Evolutionary conservation across 1,140 invertebrate species (phyloP), one percentile per base, ranked within the genome.

Genomic region (Platyscapa corneri): DNA sequence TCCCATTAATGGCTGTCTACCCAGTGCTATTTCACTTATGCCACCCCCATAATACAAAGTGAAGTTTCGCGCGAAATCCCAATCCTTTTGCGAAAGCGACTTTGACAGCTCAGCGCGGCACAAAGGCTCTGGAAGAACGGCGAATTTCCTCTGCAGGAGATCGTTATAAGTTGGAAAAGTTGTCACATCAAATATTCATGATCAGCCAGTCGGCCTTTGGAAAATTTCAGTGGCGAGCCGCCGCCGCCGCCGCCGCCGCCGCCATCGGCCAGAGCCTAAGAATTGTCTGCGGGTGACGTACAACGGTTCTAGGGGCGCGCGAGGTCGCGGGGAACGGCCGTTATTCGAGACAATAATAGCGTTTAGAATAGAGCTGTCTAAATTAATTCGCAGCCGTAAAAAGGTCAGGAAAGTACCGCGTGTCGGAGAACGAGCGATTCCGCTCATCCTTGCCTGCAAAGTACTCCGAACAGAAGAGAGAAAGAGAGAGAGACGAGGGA

Each of bases 331-430:
- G 23, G n/a, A 42, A 16, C 8, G 14, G 30, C 49, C 46, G 76
- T 78, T 78, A 78, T 78, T 78, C 67, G 67, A 72, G 80, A 82
- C 80, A 82, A 82, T 72, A 82, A 82, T 82, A 67, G 65, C 23
- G 80, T 67, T 82, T 82, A 74, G 80, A 82, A 70, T 32, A 34
- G 64, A 70, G 72, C 46, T 37, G 56, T 83, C 82, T 76, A 84
- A 84, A 78, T 84, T 84, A 78, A 84, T 84, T 84, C 82, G 75
- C 75, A 64, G 60, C 74, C 75, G 39, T 84, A 84, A 84, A 84
- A 84, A 84, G 82, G 72, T 72, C 42, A 53, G 70, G 81, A 75
- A 82, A 76, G 82, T 64, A 39, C 82, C 74, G 74, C 18, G 46
- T n/a, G 46, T 46, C 39, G 20, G 39, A 27, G 37, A 39, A 23